Conservation (phyloP, 2,888 invertebrate genomes). For the Pimpla rufipes region DNA sequence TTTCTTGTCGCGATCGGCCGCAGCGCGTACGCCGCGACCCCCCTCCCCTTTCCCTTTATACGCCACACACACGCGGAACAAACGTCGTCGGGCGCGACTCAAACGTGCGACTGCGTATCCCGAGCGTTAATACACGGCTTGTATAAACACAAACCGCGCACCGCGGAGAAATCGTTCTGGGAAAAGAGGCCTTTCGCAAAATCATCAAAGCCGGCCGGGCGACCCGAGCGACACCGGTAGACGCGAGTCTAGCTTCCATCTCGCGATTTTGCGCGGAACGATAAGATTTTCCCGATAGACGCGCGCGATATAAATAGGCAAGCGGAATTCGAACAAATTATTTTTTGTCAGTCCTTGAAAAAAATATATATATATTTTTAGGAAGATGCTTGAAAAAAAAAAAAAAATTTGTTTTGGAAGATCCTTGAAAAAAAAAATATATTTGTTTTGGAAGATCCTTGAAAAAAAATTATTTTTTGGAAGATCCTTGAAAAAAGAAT, state of each 20-base stretch:
- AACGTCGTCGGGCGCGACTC: slow-evolving; percentile 48
- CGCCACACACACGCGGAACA: slow-evolving; percentile 60
- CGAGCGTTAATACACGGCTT: slow-evolving; percentile 55
- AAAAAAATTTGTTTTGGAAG: too few relatives aligned
- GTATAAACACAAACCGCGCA: slow-evolving; percentile 36
- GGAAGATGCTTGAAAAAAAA: too few relatives aligned
- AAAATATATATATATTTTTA: too few relatives aligned
- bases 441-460: too few relatives aligned
- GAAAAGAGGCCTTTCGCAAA: slow-evolving; percentile 72
- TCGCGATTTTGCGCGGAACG: slow-evolving; percentile 63
- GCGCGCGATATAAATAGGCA: slow-evolving; percentile 47
- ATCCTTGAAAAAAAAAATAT: too few relatives aligned
- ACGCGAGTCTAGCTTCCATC: slow-evolving; percentile 33
- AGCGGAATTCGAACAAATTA: background rate
- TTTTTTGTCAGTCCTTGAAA: too few relatives aligned
- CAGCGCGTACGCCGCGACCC: slow-evolving; percentile 46
- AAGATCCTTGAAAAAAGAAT: too few relatives aligned
- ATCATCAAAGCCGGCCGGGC: slow-evolving; percentile 70
- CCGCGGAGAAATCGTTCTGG: slow-evolving; percentile 64
- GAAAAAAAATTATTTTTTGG: too few relatives aligned
- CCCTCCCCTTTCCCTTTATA: slow-evolving; percentile 63
- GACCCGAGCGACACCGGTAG: slow-evolving; percentile 22
- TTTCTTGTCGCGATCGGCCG: slow-evolving; percentile 53
- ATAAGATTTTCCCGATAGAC: slow-evolving; percentile 59
- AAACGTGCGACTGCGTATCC: slow-evolving; percentile 40